Base-by-base conservation (phyloP, 2,888 invertebrate species). In the Thera obeliscata region DNA sequence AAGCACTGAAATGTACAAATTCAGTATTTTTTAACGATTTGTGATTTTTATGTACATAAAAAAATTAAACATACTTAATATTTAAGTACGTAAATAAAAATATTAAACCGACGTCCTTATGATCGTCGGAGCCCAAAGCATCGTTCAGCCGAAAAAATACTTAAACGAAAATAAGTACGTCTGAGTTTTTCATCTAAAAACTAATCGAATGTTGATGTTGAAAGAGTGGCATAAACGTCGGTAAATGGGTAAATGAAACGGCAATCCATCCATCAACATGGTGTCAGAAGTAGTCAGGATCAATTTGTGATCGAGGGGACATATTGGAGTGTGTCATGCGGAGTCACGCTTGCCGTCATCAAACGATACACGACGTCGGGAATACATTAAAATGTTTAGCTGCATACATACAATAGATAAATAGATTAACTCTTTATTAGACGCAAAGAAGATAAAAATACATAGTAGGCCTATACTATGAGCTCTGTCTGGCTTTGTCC, bases 261-360 rank as follows among this genome's bases (percentile, higher is more conserved):
- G 75, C 76, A 75, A 79, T 79, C 76, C 78, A 84, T 85, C 81
- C 77, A 83, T 83, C 84, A 84, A 67, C 11, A 66, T 69, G 71
- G 73, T 77, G 80, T 78, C 81, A 79, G 78, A 73, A 70, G 72
- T 77, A 69, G 69, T 62, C 69, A 72, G 74, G 76, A 81, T 84
- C 81, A 81, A 81, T 81, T 81, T 80, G 80, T 76, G 79, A 77
- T 66, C 62, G 63, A 63, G 60, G 75, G 76, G 79, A 81, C 81
- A 79, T 81, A 81, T 83, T 80, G 81, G 78, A 70, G 71, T 67
- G 71, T 78, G 78, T 82, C 78, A 85, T 84, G 84, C 84, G 73
- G 72, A 82, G 85, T 82, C 85, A 85, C 83, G 84, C 80, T 67
- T 76, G 71, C 71, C 73, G 80, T 77, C 76, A 80, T 75, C 75